Evolutionary conservation across 2,888 invertebrate species (phyloP).

Genomic region (Tenodera sinensis): DNA sequence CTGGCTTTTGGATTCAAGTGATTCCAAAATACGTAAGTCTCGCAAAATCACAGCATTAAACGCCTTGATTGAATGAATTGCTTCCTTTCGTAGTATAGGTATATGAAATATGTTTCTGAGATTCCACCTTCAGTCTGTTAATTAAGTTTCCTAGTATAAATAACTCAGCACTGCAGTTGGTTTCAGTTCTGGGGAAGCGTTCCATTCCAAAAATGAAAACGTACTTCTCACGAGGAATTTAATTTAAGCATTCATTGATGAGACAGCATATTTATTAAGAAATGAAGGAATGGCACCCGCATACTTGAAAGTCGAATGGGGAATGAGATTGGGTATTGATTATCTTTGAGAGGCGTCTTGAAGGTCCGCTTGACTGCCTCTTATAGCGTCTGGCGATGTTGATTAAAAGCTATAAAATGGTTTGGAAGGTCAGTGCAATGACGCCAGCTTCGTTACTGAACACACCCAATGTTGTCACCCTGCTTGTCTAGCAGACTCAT

Average conservation of each 20-base stretch:
- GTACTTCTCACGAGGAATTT: neutral
- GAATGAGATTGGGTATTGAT: neutral
- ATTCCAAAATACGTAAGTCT: too few species aligned
- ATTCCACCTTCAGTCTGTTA: too few species aligned
- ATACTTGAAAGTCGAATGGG: neutral
- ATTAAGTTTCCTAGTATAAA: too few species aligned
- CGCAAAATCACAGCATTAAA: too few species aligned
- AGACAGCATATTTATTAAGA: neutral
- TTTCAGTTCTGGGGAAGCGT: too few species aligned
- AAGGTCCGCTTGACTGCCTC: neutral
- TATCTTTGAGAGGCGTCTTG: neutral
- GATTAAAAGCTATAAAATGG: neutral
- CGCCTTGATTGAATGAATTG: too few species aligned
- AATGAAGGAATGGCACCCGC: neutral
- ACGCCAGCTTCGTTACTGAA: neutral
- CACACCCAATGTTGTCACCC: neutral
- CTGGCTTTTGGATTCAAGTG: too few species aligned
- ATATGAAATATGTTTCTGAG: too few species aligned
- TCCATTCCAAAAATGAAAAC: too few species aligned
- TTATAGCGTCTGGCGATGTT: neutral
- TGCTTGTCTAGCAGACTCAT: too few species aligned
- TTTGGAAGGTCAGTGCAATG: neutral
- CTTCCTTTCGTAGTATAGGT: too few species aligned
- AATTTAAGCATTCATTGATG: neutral
- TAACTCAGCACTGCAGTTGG: too few species aligned